Evolutionary conservation across 2,888 invertebrate species (phyloP), one percentile per base, ranked within the genome.

Genomic region (Drosophila testacea): DNA sequence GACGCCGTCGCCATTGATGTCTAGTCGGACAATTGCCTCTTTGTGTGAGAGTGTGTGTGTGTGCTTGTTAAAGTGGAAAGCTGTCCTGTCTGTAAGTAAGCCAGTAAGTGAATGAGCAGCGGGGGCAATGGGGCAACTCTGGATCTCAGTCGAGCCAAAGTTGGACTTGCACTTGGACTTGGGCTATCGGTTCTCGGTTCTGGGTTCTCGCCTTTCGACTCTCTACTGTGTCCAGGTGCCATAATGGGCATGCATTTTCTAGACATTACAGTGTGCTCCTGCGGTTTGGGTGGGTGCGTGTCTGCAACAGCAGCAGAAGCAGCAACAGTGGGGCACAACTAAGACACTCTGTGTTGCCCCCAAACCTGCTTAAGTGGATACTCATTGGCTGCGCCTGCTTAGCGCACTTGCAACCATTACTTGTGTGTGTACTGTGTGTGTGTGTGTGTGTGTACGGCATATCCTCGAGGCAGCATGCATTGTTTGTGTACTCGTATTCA

Each of bases 171-270:
- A 11, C 4, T 22, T 9, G 10, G 27, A 46, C 27, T 10, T 38
- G 10, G 34, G 32, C 52, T 59, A 55, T 22, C 50, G 39, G 50
- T 9, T 48, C 48, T 22, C 2, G 4, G 7, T 2, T n/a, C 10
- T 7, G 11, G 41, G 30, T 10, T 39, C 61, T 32, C 50, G 39
- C 46, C 6, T 44, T 38, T 56, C 44, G 30, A 7, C 39, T 16
- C 39, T 34, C 34, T 46, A 60, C 57, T 62, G 52, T 75, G 87
- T 71, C 67, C 82, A 85, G 85, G 89, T 89, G 85, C 89, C 88
- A 79, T 87, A 87, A 89, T 85, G 75, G 89, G 69, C 89, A 68
- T 73, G 75, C 77, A 83, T 77, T 86, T 83, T 83, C 79, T 75
- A 83, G 61, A 83, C 73, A 81, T 83, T 79, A 77, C 75, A 47